Base-by-base conservation (phyloP, 2,888 invertebrate genomes). In the Troides aeacus region DNA sequence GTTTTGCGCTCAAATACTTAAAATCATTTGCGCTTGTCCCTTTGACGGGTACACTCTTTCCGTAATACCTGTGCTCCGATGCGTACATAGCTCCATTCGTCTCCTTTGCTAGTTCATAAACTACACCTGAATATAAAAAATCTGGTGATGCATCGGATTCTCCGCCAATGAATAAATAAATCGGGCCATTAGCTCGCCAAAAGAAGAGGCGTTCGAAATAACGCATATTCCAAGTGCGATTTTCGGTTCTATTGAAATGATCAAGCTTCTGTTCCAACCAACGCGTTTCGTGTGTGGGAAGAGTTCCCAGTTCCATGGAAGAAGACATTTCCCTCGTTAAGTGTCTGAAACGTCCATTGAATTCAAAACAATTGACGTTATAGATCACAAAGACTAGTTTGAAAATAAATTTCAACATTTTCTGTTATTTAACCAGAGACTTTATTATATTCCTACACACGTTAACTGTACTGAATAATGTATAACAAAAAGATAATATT, bases 61-160 rank as follows among this genome's bases (percentile, higher is more conserved):
- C 91, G 57, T 91, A 91, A 76, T 89, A 92, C 72, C 92, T 86
- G 64, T 91, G 91, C 76, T 91, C 92, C 3, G 84, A 76, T 60
- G 82, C 72, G 72, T 80, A 89, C 81, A 92, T 81, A 2, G 87
- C 90, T 2, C 90, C 92, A 61, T 86, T 81, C 0, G 91, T 90
- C 79, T 90, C 90, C 69, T 81, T 83, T 0, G 90, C 91, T 24
- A 92, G 74, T 39, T 90, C 89, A 64, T 82, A 86, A 70, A 87
- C 72, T 46, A 84, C 78, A 24, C 90, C 89, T n/a, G 81, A 82
- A 68, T 79, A 80, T 1, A 89, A 75, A 72, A 85, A 86, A 1
- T 71, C 73, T 7, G 84, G 79, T 39, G 79, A 76, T 7, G 86
- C 87, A 70, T 76, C 72, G n/a, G 80, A 78, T 81, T 90, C 89